Evolutionary conservation across 2,113 vertebrate genomes (phyloP).

Genomic region (Paratilapia polleni): DNA sequence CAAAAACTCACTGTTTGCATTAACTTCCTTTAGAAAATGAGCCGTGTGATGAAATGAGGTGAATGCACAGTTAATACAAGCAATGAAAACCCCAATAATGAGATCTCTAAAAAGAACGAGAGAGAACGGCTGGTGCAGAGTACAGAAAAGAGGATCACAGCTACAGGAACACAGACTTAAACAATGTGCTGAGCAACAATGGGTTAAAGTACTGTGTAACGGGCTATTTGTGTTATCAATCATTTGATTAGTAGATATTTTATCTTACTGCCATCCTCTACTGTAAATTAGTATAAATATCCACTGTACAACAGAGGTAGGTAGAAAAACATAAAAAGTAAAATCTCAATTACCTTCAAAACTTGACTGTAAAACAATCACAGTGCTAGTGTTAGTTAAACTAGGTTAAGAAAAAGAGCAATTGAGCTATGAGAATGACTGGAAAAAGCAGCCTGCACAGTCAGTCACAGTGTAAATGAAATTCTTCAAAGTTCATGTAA

Average conservation of each 20-base stretch:
- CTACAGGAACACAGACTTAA: not conserved
- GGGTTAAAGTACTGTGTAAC: rapidly evolving
- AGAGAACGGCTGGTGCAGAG: rapidly evolving
- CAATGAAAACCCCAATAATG: not conserved
- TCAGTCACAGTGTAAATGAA: not conserved
- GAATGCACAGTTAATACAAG: not conserved
- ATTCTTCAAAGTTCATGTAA: not conserved
- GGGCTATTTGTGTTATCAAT: not conserved
- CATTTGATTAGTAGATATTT: not conserved
- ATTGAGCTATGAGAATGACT: not conserved
- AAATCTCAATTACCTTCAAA: not conserved
- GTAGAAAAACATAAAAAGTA: not conserved
- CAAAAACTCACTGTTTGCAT: not conserved
- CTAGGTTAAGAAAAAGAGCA: not conserved
- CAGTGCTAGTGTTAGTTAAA: rapidly evolving
- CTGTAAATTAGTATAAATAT: not conserved
- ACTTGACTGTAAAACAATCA: not conserved
- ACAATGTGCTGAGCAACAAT: not conserved
- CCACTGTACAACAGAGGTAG: not conserved
- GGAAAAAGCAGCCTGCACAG: not conserved
- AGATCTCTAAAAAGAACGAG: not conserved
- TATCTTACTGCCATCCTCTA: not conserved
- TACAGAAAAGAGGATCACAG: not conserved
- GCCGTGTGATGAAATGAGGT: not conserved
- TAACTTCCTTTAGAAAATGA: rapidly evolving